Evolutionary conservation across 2,888 invertebrate genomes (phyloP).

Genomic region (Lacanobia oleracea): DNA sequence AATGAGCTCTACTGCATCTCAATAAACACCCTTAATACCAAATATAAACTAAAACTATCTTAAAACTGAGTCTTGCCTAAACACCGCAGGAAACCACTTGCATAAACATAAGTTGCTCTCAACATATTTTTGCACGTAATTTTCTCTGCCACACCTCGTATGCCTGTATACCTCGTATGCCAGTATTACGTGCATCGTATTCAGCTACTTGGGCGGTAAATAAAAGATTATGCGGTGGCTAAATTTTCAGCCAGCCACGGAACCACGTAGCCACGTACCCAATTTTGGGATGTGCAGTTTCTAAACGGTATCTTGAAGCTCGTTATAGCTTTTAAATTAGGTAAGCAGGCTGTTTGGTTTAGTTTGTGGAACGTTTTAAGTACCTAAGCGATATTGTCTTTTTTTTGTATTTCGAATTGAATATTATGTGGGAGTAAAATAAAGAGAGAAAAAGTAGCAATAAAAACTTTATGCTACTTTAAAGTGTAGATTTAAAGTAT

Average conservation of each 20-base stretch:
- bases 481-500: no score
- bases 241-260: slow-evolving; percentile 40
- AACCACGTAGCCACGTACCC: slow-evolving; percentile 29
- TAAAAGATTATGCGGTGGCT: slow-evolving; percentile 55
- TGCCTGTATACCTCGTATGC: slow-evolving; percentile 18
- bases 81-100: slow-evolving; percentile 13
- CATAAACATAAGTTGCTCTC: slow-evolving; percentile 17
- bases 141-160: slow-evolving; percentile 32
- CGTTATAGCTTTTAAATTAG: neutral
- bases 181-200: slow-evolving; percentile 34
- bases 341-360: neutral
- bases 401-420: neutral
- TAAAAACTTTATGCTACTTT: no score
- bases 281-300: slow-evolving; percentile 49
- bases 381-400: neutral
- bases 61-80: neutral
- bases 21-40: neutral
- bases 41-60: neutral
- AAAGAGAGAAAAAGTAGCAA: neutral
- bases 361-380: neutral
- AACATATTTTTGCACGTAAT: slow-evolving; percentile 42
- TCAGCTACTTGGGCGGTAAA: slow-evolving; percentile 45
- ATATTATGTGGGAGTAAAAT: neutral
- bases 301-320: slow-evolving; percentile 26
- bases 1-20: neutral